A percentile compares a stretch with the other conserved stretches of the same genome.
Conservation (phyloP, 2,113 vertebrate genomes). For the Procavia capensis region DNA sequence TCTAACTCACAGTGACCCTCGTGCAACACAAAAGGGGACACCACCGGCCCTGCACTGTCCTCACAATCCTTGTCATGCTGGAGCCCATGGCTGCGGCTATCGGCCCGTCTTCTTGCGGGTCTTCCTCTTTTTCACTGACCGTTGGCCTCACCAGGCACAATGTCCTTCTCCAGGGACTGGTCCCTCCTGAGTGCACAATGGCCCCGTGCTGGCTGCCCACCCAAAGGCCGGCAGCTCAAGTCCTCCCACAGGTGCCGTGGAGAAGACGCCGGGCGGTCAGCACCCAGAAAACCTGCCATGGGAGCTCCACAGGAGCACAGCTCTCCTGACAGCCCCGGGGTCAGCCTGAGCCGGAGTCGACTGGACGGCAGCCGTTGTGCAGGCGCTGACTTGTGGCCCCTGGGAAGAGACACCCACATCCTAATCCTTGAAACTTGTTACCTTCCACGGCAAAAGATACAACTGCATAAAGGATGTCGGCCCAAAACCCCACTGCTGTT, state of each 20-base stretch:
- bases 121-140: too few species aligned
- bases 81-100: too few species aligned
- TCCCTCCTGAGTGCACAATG: background rate
- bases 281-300: background rate
- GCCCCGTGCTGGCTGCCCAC: background rate
- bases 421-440: background rate
- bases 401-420: fast-evolving
- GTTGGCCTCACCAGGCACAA: too few species aligned
- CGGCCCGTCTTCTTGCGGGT: too few species aligned
- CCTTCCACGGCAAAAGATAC: background rate
- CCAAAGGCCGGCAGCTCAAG: background rate
- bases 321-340: background rate
- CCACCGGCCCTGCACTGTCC: too few species aligned
- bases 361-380: background rate
- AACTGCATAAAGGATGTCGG: background rate
- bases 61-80: too few species aligned
- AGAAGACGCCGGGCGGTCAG: background rate
- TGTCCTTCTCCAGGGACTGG: too few species aligned
- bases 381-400: background rate
- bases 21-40: too few species aligned
- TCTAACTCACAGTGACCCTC: too few species aligned
- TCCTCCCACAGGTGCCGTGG: background rate
- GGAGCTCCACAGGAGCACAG: background rate
- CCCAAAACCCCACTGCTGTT: too few species aligned
- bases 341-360: background rate